Evolutionary conservation across 2,888 invertebrate genomes (phyloP).

Genomic region (Drosophila cognata): DNA sequence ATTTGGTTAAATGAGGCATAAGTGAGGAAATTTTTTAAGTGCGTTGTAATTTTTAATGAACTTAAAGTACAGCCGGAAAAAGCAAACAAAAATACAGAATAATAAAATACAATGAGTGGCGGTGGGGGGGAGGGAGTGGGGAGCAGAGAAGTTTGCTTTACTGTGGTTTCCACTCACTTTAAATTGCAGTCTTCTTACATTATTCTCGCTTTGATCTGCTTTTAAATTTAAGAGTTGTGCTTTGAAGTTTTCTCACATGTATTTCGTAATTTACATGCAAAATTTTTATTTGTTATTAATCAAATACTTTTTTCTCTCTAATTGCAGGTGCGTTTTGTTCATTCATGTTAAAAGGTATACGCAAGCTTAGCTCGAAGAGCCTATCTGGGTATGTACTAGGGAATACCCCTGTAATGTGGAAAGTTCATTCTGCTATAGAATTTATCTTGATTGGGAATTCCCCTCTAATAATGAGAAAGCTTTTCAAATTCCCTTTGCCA

Average conservation of each 20-base stretch:
- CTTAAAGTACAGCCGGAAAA: slow-evolving; percentile 42
- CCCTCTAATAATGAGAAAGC: background rate
- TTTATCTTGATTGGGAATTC: background rate
- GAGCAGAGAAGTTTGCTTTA: slow-evolving; percentile 17
- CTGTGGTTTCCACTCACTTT: slow-evolving; percentile 5
- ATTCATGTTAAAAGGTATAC: background rate
- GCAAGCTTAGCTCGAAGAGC: background rate
- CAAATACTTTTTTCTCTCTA: slow-evolving; percentile 17
- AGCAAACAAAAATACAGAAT: background rate
- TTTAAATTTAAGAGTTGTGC: background rate
- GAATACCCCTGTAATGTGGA: background rate
- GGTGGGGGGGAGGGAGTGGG: accelerated
- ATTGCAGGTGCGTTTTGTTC: slow-evolving; percentile 55
- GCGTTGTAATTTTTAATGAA: slow-evolving; percentile 77
- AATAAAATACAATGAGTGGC: slow-evolving; percentile 11
- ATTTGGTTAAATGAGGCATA: slow-evolving; percentile 80
- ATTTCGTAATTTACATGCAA: background rate
- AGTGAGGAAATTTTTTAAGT: slow-evolving; percentile 75
- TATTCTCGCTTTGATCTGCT: background rate
- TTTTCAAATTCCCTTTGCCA: background rate
- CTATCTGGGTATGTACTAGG: slow-evolving; percentile 7
- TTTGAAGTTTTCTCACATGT: background rate
- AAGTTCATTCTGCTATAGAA: background rate
- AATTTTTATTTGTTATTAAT: slow-evolving; percentile 4
- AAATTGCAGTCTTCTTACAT: background rate